A percentile compares a stretch with the other conserved stretches of the same genome.
These are phyloP conservation scores for Vespertilio murinus DNA, from an alignment of 2,797 vertebrate genomes.

Conservation along the genomic window DNA sequence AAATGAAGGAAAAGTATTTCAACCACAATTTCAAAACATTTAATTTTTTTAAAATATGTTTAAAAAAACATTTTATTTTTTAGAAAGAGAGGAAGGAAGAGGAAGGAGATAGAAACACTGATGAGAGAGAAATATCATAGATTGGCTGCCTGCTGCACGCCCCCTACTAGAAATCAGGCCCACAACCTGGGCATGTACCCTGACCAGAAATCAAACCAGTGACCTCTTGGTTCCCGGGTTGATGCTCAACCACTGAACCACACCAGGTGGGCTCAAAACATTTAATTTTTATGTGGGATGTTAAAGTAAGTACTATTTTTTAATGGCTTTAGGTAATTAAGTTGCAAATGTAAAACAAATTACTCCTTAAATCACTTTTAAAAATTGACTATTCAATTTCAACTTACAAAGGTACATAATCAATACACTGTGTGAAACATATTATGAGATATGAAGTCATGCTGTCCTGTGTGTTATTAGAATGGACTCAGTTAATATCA, in stretches of 20 bases:
- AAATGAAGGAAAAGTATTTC: not conserved
- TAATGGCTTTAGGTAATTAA: not conserved
- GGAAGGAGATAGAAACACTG: too few species aligned
- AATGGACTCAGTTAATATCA: not conserved
- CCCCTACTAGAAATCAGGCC: too few species aligned
- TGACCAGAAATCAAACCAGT: too few species aligned
- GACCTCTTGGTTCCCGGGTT: too few species aligned
- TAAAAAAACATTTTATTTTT: too few species aligned
- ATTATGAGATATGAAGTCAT: not conserved
- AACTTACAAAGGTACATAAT: not conserved
- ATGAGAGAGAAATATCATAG: too few species aligned
- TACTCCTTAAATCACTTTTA: not conserved
- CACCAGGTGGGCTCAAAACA: not conserved
- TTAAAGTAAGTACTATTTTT: not conserved
- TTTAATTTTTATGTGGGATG: not conserved
- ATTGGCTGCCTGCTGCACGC: too few species aligned
- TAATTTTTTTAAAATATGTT: not conserved
- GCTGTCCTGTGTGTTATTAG: not conserved
- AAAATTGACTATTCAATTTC: not conserved
- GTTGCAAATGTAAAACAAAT: not conserved
- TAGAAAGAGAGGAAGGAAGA: too few species aligned
- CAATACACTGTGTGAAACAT: not conserved
- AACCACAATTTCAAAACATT: not conserved
- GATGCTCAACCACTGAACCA: too few species aligned
- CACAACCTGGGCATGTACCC: too few species aligned